Percentiles rank a stretch among this genome's conserved stretches.
Conservation (phyloP, 2,797 vertebrate species). For the Sarcoramphus papa region DNA sequence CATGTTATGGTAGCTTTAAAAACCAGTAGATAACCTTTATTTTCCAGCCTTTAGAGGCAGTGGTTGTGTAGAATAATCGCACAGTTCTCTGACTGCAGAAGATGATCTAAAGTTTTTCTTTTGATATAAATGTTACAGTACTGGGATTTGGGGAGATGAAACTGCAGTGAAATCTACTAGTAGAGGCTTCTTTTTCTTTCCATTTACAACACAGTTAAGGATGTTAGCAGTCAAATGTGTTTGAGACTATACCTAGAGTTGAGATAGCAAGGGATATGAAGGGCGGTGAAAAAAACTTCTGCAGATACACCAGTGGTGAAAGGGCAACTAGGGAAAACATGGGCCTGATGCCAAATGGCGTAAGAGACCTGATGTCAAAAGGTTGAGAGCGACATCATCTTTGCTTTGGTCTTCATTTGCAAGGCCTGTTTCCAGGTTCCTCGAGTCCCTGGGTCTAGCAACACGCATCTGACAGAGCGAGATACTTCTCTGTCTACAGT, state of each 20-base stretch:
- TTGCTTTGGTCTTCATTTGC: not conserved
- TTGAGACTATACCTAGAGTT: not conserved
- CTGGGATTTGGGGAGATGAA: not conserved
- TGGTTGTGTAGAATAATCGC: not conserved
- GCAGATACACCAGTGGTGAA: not conserved
- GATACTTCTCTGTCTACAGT: accelerated
- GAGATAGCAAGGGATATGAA: not conserved
- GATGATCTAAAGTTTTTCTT: not conserved
- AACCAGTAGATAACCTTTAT: not conserved
- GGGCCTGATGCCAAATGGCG: not conserved
- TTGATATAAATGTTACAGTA: not conserved
- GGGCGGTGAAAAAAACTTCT: not conserved
- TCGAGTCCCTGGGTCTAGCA: not conserved
- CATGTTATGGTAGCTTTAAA: not conserved
- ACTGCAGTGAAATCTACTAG: not conserved
- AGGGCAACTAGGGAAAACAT: accelerated
- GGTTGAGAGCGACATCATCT: not conserved
- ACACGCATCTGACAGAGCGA: accelerated
- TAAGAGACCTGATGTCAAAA: not conserved
- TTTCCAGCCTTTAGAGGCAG: not conserved
- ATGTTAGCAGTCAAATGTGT: not conserved
- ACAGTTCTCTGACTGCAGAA: not conserved
- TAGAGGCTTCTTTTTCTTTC: not conserved
- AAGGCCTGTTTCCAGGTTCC: not conserved
- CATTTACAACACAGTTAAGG: not conserved